These are phyloP conservation scores for Hydrolagus affinis DNA, from an alignment of 2,113 vertebrate species.

Conservation along the genomic window DNA sequence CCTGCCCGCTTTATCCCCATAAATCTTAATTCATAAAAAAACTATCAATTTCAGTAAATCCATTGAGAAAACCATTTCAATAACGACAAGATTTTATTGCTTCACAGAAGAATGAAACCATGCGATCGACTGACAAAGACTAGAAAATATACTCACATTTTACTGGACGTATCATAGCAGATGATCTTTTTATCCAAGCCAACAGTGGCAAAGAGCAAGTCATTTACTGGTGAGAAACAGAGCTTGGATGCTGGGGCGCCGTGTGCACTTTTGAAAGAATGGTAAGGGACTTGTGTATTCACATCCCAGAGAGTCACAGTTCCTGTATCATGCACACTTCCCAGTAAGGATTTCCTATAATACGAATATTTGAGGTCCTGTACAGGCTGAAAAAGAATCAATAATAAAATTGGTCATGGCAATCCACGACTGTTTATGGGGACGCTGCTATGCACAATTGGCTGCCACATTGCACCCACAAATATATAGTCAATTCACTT, in stretches of 20 bases:
- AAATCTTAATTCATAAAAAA: too few species aligned
- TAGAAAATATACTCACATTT: constrained; percentile 66
- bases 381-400: constrained; percentile 67
- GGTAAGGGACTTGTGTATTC: constrained; percentile 77
- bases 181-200: constrained; percentile 94
- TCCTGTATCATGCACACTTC: constrained; percentile 82
- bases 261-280: constrained; percentile 74
- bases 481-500: too few species aligned
- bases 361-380: constrained; percentile 77
- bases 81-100: too few species aligned
- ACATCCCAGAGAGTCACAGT: constrained; percentile 86
- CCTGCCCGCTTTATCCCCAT: too few species aligned
- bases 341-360: constrained; percentile 82
- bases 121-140: neutral
- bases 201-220: constrained; percentile 81
- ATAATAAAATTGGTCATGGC: too few species aligned
- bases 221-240: constrained; percentile 87
- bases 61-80: too few species aligned
- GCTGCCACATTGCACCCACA: too few species aligned
- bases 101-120: neutral
- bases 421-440: too few species aligned
- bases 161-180: constrained; percentile 88
- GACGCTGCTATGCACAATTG: too few species aligned
- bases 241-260: constrained; percentile 85
- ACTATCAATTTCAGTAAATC: too few species aligned